These are phyloP conservation scores for Vidua chalybeata DNA, from an alignment of 2,113 vertebrate genomes.

Conservation along the genomic window DNA sequence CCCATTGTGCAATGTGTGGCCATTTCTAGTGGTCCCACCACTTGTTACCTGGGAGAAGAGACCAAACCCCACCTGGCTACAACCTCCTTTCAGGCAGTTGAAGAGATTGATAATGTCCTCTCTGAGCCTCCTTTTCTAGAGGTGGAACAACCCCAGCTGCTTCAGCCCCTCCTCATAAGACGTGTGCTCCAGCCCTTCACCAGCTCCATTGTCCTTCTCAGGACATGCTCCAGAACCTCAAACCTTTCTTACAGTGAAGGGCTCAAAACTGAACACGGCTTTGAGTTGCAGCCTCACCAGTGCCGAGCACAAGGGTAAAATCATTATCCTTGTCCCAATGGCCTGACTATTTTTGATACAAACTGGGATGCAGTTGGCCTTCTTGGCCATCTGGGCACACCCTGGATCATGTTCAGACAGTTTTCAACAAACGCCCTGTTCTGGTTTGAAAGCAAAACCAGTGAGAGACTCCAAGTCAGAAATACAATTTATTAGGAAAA, in stretches of 20 bases:
- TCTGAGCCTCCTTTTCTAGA: neutral
- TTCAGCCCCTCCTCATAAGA: neutral
- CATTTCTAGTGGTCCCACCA: neutral
- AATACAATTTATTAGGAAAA: no score
- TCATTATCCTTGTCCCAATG: rapidly evolving
- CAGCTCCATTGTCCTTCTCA: neutral
- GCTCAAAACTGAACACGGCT: neutral
- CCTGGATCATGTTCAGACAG: neutral
- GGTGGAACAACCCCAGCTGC: neutral
- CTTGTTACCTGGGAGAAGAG: neutral
- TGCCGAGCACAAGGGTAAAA: neutral
- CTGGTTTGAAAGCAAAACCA: no score
- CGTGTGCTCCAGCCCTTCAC: neutral
- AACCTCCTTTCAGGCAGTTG: neutral
- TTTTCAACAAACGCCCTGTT: rapidly evolving
- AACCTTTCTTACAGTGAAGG: neutral
- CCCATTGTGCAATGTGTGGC: rapidly evolving
- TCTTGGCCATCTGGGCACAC: neutral
- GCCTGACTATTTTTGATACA: neutral
- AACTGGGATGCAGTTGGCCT: neutral
- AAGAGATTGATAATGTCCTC: neutral
- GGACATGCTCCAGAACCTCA: neutral
- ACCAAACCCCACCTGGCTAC: rapidly evolving
- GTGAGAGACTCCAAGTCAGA: no score
- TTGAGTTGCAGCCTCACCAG: neutral